Conservation (phyloP, 1,140 invertebrate genomes). For the Drosophila arizonae region DNA sequence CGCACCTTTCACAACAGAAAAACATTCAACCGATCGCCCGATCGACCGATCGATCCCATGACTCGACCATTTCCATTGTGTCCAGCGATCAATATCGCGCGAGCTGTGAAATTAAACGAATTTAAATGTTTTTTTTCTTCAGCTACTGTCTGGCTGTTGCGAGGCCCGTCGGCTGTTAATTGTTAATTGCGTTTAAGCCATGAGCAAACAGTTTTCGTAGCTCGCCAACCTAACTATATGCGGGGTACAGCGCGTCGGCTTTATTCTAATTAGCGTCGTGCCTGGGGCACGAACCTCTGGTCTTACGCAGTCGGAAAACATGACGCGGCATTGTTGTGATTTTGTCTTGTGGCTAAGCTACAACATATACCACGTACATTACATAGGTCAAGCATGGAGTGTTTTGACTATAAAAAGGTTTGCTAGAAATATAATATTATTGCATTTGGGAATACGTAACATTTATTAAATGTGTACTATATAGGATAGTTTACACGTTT, state of each 20-base stretch:
- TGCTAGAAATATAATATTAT: no score
- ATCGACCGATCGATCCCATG: conserved; percentile 46
- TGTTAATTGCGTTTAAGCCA: conserved; percentile 53
- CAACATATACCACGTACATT: background rate
- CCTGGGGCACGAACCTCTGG: conserved; percentile 42
- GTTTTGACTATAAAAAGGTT: background rate
- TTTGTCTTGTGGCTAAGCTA: conserved; percentile 18
- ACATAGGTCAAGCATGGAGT: background rate
- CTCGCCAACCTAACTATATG: background rate
- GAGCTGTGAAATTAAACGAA: conserved; percentile 55
- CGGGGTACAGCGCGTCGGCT: conserved; percentile 26
- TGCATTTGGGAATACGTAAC: no score
- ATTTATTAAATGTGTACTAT: no score
- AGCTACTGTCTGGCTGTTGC: background rate
- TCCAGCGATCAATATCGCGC: conserved; percentile 58
- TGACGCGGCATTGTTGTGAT: conserved; percentile 48
- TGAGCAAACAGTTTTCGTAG: conserved; percentile 60
- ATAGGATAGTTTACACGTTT: no score
- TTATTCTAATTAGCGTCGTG: conserved; percentile 77
- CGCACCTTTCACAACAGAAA: conserved; percentile 48
- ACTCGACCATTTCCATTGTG: conserved; percentile 59
- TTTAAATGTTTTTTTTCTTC: conserved; percentile 42
- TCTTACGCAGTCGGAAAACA: conserved; percentile 65
- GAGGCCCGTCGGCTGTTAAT: conserved; percentile 15
- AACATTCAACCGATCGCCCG: conserved; percentile 28